These are phyloP conservation scores for Hippocampus zosterae DNA, from an alignment of 2,113 vertebrate genomes.

Conservation along the genomic window DNA sequence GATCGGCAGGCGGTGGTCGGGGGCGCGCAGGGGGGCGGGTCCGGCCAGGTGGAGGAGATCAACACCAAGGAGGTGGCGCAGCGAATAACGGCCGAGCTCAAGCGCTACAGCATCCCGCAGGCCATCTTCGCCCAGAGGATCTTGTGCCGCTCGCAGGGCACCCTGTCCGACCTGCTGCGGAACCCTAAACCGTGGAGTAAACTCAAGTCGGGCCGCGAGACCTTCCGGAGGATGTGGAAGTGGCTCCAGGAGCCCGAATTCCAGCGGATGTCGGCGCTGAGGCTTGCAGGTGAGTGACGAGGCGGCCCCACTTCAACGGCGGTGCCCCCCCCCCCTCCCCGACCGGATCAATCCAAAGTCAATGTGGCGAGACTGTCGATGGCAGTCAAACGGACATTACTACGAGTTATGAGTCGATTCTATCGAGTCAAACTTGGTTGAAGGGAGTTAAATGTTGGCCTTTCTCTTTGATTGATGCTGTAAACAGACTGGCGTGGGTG, in stretches of 20 bases:
- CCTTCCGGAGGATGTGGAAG: slow-evolving; percentile 99
- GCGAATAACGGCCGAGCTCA: slow-evolving; percentile 94
- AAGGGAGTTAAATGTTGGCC: slow-evolving; percentile 58
- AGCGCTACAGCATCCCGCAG: slow-evolving; percentile 98
- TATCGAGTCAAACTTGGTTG: slow-evolving; percentile 70
- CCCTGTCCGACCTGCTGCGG: slow-evolving; percentile 93
- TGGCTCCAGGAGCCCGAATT: slow-evolving; percentile 98
- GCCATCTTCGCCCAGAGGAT: slow-evolving; percentile 98
- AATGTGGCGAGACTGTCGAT: slow-evolving; percentile 74
- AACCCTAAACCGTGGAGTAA: slow-evolving; percentile 99
- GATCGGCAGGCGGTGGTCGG: slow-evolving; percentile 75
- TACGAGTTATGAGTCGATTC: slow-evolving; percentile 70
- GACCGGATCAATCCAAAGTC: slow-evolving; percentile 66
- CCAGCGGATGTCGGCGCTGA: slow-evolving; percentile 95
- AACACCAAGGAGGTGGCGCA: slow-evolving; percentile 99
- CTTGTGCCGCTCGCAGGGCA: slow-evolving; percentile 96
- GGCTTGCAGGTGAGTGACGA: slow-evolving; percentile 89
- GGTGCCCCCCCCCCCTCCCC: no score
- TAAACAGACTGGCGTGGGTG: slow-evolving; percentile 37
- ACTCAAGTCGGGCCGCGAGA: slow-evolving; percentile 97
- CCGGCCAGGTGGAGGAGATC: slow-evolving; percentile 92
- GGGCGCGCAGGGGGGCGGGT: slow-evolving; percentile 76
- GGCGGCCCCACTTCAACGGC: slow-evolving; percentile 1
- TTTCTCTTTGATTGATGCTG: slow-evolving; percentile 60
- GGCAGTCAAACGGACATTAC: slow-evolving; percentile 69